These are phyloP conservation scores for Pachypsylla venusta DNA, from an alignment of 1,140 invertebrate genomes.

Conservation along the genomic window DNA sequence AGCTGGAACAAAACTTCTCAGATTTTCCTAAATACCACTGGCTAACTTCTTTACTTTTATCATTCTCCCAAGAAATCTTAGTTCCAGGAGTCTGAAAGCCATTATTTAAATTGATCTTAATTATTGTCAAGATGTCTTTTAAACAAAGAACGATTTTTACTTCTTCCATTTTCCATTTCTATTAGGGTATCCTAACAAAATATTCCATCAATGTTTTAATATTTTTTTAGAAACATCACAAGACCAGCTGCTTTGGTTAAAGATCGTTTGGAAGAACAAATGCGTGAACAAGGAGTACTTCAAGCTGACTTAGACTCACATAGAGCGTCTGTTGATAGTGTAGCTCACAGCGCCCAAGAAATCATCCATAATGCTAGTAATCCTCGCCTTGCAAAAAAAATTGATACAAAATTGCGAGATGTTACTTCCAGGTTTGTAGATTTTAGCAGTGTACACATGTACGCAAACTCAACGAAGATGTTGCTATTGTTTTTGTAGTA, in stretches of 20 bases:
- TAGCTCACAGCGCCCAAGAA: conserved; percentile 60
- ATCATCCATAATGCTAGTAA: conserved; percentile 67
- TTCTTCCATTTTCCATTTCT: no score
- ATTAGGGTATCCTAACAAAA: no score
- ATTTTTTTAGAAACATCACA: conserved; percentile 40
- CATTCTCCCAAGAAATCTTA: no score
- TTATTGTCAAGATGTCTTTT: no score
- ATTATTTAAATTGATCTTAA: no score
- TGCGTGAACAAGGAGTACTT: conserved; percentile 61
- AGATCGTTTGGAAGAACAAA: conserved; percentile 78
- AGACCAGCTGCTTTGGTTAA: conserved; percentile 74
- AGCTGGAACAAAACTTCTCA: no score
- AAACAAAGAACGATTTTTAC: no score
- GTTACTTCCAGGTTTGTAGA: conserved; percentile 41
- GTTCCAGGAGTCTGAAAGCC: no score
- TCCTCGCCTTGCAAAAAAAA: conserved; percentile 70
- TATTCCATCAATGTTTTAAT: no score
- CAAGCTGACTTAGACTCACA: conserved; percentile 73
- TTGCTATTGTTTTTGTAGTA: no score
- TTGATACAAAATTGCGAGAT: conserved; percentile 73
- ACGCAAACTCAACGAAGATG: neutral
- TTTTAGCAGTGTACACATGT: neutral
- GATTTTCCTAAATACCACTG: conserved; percentile 13
- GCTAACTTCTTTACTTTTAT: no score
- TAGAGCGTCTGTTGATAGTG: conserved; percentile 63